These are phyloP conservation scores for Ferdinandea cuprea DNA, from an alignment of 2,888 invertebrate species.

Conservation along the genomic window DNA sequence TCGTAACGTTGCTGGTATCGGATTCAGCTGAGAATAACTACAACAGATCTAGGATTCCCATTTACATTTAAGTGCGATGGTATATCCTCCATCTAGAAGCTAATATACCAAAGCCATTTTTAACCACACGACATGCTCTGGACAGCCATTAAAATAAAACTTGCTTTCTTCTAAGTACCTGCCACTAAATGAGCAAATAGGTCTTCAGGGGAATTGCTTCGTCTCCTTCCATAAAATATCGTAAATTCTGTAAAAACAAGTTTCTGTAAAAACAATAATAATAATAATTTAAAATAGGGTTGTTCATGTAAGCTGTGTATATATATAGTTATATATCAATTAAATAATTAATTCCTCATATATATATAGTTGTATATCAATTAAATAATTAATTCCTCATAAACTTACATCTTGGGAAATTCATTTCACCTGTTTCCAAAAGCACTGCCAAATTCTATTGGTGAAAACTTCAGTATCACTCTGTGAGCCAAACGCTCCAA, in stretches of 20 bases:
- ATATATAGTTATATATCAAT: not conserved
- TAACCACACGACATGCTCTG: conserved; percentile 1
- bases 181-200: conserved; percentile 6
- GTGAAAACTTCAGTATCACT: conserved; percentile 1
- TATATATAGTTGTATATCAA: not conserved
- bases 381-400: not conserved
- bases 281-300: not conserved
- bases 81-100: conserved; percentile 4
- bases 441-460: not conserved
- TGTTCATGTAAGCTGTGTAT: not conserved
- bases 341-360: not conserved
- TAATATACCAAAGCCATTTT: conserved; percentile 1
- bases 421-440: not conserved
- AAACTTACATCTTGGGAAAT: conserved; percentile 3
- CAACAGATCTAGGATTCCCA: not conserved
- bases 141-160: not conserved
- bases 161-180: not conserved
- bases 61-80: not conserved
- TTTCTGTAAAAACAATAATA: too few species aligned
- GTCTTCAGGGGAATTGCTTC: not conserved
- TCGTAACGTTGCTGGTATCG: not conserved
- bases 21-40: not conserved
- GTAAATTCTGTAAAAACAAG: not conserved
- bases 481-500: conserved; percentile 5
- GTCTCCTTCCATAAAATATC: not conserved